Evolutionary conservation across 1,140 invertebrate genomes (phyloP), one percentile per base, ranked within the genome.

Genomic region (Tyrophagus putrescentiae): DNA sequence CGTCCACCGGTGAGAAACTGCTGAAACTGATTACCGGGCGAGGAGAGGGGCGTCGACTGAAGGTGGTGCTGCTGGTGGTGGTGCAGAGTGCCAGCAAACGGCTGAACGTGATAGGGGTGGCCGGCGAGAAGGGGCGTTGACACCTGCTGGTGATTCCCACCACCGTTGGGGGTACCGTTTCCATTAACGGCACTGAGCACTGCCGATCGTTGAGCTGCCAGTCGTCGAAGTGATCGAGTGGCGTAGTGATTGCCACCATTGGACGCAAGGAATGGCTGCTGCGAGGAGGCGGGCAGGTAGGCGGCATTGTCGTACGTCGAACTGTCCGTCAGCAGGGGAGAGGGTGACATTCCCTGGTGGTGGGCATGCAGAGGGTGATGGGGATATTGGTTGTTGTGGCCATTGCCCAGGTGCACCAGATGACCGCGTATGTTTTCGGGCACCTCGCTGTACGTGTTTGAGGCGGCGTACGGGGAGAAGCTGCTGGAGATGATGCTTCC

Each of bases 231-330:
- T 44, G 62, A 63, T 56, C 59, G 45, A 3, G 45, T 27, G 13
- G 52, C 28, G 58, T 63, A 63, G 53, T 62, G 52, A 21, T 61
- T 39, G 25, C 6, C 32, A 33, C 34, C 29, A 56, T 56, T 57
- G 4, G 6, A 11, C n/a, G 9, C 13, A 13, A 31, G n/a, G 28
- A 54, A 31, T 31, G 4, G 27, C 25, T 54, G 52, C 25, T 54
- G 52, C 32, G 52, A 54, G 50, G 61, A 57, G 16, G 58, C 29
- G n/a, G 62, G 59, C 18, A 63, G 25, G 33, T 63, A 63, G 27
- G 62, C 62, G 36, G 44, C 62, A 56, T 63, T 63, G 29, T 63
- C 62, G 33, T 63, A 63, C 4, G 52, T 54, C 11, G 62, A 63
- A 4, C 58, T 32, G 32, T 63, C 62, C 13, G 62, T 27, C 13